Percentiles rank a stretch among this genome's conserved stretches.
These are phyloP conservation scores for Leucoma salicis DNA, from an alignment of 2,888 invertebrate species.

Conservation along the genomic window DNA sequence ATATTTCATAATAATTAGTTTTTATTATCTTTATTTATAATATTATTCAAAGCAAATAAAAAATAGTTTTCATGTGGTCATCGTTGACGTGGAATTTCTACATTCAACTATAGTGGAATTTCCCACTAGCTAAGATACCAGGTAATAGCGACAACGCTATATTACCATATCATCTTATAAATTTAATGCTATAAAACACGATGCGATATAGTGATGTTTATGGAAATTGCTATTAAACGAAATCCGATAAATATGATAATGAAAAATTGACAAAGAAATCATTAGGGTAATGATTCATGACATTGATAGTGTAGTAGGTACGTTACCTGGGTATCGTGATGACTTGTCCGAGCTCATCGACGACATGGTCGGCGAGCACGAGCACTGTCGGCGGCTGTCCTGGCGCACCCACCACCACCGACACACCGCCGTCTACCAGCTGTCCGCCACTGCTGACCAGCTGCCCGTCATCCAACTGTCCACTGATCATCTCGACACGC, in stretches of 20 bases:
- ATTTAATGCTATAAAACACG: constrained; percentile 51
- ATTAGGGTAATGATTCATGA: background rate
- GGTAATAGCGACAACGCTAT: constrained; percentile 47
- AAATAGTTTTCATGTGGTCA: constrained; percentile 22
- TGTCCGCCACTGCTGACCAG: constrained; percentile 75
- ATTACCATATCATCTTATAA: constrained; percentile 51
- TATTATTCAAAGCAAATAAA: constrained; percentile 12
- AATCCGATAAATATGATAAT: constrained; percentile 24
- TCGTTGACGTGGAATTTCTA: constrained; percentile 28
- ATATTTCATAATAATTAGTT: no score
- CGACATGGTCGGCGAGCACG: constrained; percentile 87
- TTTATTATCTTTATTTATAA: no score
- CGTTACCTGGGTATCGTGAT: constrained; percentile 82
- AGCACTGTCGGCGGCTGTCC: constrained; percentile 83
- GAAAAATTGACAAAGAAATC: background rate
- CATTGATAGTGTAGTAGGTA: background rate
- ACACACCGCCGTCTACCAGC: constrained; percentile 77
- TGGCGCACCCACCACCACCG: constrained; percentile 75
- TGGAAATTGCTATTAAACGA: constrained; percentile 32
- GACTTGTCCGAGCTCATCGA: constrained; percentile 86
- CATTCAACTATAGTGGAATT: constrained; percentile 47
- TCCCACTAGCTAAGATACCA: constrained; percentile 53
- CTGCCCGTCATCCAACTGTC: constrained; percentile 83
- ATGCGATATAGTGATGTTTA: constrained; percentile 35
- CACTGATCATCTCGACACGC: constrained; percentile 89